Evolutionary conservation across 1,140 invertebrate genomes (phyloP).

Genomic region (Brachionus sp.): DNA sequence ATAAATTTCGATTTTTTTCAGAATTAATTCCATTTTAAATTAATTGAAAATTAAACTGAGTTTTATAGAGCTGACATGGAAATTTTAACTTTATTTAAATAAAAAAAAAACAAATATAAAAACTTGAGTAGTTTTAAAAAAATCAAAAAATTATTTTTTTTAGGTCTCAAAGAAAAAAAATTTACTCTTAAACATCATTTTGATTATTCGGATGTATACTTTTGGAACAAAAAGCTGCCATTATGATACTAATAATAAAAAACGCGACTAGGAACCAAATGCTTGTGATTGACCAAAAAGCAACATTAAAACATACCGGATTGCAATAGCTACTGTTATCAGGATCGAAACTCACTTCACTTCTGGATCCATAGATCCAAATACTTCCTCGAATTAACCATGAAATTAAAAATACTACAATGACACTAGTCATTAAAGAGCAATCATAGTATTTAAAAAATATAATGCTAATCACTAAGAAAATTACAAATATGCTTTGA

Average conservation of each 20-base stretch:
- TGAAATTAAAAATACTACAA: constrained; percentile 19
- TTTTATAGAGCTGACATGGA: no score
- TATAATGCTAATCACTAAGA: neutral
- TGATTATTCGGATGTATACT: neutral
- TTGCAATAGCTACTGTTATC: neutral
- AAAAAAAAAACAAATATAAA: no score
- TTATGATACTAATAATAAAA: neutral
- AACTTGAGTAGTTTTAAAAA: no score
- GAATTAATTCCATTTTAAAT: no score
- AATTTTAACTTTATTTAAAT: no score
- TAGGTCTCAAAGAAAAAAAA: neutral
- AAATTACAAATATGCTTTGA: neutral
- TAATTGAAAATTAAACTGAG: no score
- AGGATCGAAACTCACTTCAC: neutral
- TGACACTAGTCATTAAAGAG: constrained; percentile 23
- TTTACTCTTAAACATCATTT: neutral
- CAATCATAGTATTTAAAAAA: constrained; percentile 30
- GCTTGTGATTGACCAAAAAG: constrained; percentile 12
- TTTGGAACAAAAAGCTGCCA: neutral
- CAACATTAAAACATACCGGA: neutral
- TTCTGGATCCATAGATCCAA: neutral
- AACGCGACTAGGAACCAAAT: neutral
- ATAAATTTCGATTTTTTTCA: no score
- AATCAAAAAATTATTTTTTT: no score
- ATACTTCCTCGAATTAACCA: constrained; percentile 10